Conservation (phyloP, 2,797 vertebrate species). For the Diplodus puntazzo region DNA sequence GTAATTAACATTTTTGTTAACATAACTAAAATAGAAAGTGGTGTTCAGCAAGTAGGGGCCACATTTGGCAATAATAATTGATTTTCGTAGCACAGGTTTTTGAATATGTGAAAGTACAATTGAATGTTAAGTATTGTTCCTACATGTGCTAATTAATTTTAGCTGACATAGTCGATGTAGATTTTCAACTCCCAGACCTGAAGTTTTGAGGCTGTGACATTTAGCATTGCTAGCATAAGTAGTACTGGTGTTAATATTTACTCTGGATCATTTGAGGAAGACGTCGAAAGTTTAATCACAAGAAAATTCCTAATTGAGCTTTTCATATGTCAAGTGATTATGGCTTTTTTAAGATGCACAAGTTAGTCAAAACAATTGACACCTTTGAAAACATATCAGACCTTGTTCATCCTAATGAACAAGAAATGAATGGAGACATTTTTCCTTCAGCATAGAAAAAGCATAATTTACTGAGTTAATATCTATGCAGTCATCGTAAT, state of each 20-base stretch:
- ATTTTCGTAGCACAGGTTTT: slow-evolving; percentile 7
- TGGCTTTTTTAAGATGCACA: not conserved
- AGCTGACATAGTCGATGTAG: too few relatives aligned
- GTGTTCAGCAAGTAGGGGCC: not conserved
- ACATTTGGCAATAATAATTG: not conserved
- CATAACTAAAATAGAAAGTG: not conserved
- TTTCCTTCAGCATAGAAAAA: slow-evolving; percentile 55
- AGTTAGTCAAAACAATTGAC: not conserved
- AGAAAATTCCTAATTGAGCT: not conserved
- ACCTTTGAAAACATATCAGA: slow-evolving; percentile 23
- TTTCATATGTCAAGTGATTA: not conserved
- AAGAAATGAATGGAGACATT: slow-evolving; percentile 22
- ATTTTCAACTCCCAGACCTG: not conserved
- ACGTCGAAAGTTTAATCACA: not conserved
- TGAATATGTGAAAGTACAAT: not conserved
- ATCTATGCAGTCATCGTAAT: slow-evolving; percentile 81
- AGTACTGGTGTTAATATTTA: not conserved
- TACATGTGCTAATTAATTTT: not conserved
- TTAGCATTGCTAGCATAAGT: not conserved
- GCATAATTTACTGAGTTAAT: slow-evolving; percentile 28
- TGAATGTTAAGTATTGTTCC: not conserved
- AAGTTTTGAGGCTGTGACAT: not conserved
- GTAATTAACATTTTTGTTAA: not conserved
- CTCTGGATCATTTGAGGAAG: not conserved
- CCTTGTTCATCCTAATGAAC: slow-evolving; percentile 16